These are phyloP conservation scores for Leptobrachium ailaonicum DNA, from an alignment of 2,113 vertebrate species.

Conservation along the genomic window DNA sequence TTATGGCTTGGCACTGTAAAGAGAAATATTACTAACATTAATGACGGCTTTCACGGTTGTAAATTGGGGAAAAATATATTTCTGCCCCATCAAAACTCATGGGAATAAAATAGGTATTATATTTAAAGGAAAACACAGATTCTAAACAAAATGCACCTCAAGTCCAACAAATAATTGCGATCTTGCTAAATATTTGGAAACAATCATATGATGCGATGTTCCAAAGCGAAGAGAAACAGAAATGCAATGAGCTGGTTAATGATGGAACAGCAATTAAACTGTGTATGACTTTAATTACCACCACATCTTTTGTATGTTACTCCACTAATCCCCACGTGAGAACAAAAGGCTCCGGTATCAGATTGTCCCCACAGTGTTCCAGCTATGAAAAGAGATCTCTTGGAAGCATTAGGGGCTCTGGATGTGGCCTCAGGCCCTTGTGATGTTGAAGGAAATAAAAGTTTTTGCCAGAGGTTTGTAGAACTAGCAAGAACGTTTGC, in stretches of 20 bases:
- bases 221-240: too few relatives aligned
- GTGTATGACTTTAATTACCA: constrained; percentile 7
- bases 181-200: too few relatives aligned
- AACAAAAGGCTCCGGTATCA: constrained; percentile 10
- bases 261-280: too few relatives aligned
- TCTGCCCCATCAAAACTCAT: too few relatives aligned
- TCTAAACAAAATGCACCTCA: too few relatives aligned
- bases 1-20: constrained; percentile 72
- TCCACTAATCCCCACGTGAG: constrained; percentile 6
- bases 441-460: constrained; percentile 47
- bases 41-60: too few relatives aligned
- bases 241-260: too few relatives aligned
- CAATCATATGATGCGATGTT: too few relatives aligned
- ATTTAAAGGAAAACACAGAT: too few relatives aligned
- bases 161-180: too few relatives aligned
- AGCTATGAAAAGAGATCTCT: constrained; percentile 20
- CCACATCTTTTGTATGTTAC: constrained; percentile 10
- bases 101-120: too few relatives aligned
- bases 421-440: constrained; percentile 40
- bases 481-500: constrained; percentile 47
- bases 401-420: constrained; percentile 40
- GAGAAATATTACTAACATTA: constrained; percentile 25
- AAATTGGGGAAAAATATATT: too few relatives aligned
- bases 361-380: constrained; percentile 7
- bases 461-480: constrained; percentile 53